phyloP scores from a whole-genome alignment of 2,113 vertebrate genomes.

The Halcyon senegalensis region DNA sequence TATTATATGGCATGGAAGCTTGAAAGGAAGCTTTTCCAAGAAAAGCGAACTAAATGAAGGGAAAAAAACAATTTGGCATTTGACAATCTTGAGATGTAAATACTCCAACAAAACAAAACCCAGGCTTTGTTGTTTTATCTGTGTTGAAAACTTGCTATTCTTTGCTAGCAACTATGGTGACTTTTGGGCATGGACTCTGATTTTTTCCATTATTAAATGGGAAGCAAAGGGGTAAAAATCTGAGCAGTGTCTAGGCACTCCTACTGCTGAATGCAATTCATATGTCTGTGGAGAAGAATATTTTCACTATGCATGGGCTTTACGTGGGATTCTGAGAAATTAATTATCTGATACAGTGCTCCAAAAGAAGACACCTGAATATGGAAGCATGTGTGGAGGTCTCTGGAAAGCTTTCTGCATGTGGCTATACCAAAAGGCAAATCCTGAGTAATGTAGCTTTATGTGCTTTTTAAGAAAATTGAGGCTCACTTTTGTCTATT shows the following conservation, averaged over 20 bases:
- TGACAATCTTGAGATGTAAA: background rate
- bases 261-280: background rate
- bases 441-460: background rate
- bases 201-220: background rate
- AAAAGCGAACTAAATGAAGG: background rate
- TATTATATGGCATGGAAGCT: background rate
- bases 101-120: background rate
- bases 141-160: background rate
- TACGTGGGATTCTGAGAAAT: background rate
- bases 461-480: background rate
- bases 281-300: background rate
- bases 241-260: background rate
- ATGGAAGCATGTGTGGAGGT: background rate
- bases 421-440: background rate
- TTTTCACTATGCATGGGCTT: background rate
- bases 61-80: background rate
- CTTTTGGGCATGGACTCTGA: background rate
- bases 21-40: background rate
- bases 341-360: background rate
- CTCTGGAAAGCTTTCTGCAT: background rate
- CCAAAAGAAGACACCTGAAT: background rate
- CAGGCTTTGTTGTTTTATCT: background rate
- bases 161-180: background rate
- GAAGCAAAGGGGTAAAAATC: background rate
- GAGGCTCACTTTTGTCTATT: background rate